Conservation (phyloP, 2,888 invertebrate species). For the Isotomurus palustris region DNA sequence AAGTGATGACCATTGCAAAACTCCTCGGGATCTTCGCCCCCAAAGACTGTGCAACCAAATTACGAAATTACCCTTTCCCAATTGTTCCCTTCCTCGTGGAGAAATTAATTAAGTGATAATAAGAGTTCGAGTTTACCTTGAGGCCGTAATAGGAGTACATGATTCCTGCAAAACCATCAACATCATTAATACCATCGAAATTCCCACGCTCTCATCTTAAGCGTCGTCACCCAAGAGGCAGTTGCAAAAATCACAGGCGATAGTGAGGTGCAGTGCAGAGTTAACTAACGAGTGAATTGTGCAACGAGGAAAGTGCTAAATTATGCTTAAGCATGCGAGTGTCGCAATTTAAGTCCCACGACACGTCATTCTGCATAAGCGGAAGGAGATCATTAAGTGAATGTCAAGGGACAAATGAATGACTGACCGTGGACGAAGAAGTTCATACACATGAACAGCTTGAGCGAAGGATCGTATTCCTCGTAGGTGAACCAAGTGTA, state of each 20-base stretch:
- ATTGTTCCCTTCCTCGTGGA: too few relatives aligned
- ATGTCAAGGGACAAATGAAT: not conserved
- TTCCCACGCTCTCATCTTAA: too few relatives aligned
- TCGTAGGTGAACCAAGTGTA: slow-evolving; percentile 40
- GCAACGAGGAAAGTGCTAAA: not conserved
- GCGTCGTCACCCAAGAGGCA: too few relatives aligned
- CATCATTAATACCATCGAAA: too few relatives aligned
- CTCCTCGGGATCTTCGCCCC: slow-evolving; percentile 1
- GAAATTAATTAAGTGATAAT: not conserved
- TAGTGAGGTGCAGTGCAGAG: too few relatives aligned
- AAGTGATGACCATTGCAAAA: slow-evolving; percentile 7
- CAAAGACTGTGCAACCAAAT: slow-evolving; percentile 1
- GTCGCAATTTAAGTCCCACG: too few relatives aligned
- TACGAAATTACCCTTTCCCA: slow-evolving; percentile 6
- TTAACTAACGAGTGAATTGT: too few relatives aligned
- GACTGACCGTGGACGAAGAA: slow-evolving; percentile 37
- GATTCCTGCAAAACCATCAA: slow-evolving; percentile 18
- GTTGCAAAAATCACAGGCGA: too few relatives aligned
- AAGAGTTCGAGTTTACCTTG: slow-evolving; percentile 18
- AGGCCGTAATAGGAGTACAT: slow-evolving; percentile 36
- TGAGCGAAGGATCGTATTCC: slow-evolving; percentile 36
- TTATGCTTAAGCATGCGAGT: not conserved
- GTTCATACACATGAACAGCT: slow-evolving; percentile 40
- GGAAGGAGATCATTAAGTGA: not conserved
- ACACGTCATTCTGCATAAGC: too few relatives aligned